Percentiles rank a stretch among this genome's conserved stretches.
phyloP scores from a whole-genome alignment of 2,888 invertebrate genomes.

The Unio pictorum region DNA sequence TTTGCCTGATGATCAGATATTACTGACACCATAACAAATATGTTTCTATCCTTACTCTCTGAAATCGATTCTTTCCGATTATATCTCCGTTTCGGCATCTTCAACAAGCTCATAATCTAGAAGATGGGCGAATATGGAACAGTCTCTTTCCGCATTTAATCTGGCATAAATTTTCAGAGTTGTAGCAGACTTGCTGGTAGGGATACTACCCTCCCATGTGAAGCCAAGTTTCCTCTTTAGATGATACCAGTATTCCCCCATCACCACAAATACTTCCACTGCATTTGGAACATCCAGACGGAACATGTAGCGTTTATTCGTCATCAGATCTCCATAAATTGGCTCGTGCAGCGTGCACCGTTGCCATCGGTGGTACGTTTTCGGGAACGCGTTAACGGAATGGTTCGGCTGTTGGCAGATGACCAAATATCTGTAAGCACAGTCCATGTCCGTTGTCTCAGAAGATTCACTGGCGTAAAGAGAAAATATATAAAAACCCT shows the following conservation, averaged over 20 bases:
- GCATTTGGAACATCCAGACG: conserved; percentile 64
- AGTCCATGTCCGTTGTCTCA: conserved; percentile 54
- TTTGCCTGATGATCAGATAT: too few relatives aligned
- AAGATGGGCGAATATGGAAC: conserved; percentile 62
- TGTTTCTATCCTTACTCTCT: too few relatives aligned
- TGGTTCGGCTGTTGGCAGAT: conserved; percentile 65
- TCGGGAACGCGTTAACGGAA: conserved; percentile 56
- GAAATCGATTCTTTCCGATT: conserved; percentile 1
- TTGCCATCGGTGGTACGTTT: conserved; percentile 65
- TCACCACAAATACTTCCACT: conserved; percentile 63
- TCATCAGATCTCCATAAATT: conserved; percentile 63
- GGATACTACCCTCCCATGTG: conserved; percentile 64
- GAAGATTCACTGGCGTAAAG: conserved; percentile 56
- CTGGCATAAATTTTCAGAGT: conserved; percentile 60
- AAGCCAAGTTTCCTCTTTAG: conserved; percentile 57
- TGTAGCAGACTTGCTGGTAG: conserved; percentile 46
- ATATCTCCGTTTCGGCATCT: conserved; percentile 64
- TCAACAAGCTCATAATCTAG: conserved; percentile 64
- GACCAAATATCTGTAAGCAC: conserved; percentile 64
- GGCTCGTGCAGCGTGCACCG: conserved; percentile 66
- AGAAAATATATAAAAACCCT: conserved; percentile 68
- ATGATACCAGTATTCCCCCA: conserved; percentile 64
- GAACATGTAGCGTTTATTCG: conserved; percentile 63
- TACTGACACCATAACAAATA: too few relatives aligned
- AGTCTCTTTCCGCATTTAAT: conserved; percentile 56